Percentiles rank a stretch among this genome's conserved stretches.
Conservation (phyloP, 2,888 invertebrate species). For the Melinaea marsaeus region DNA sequence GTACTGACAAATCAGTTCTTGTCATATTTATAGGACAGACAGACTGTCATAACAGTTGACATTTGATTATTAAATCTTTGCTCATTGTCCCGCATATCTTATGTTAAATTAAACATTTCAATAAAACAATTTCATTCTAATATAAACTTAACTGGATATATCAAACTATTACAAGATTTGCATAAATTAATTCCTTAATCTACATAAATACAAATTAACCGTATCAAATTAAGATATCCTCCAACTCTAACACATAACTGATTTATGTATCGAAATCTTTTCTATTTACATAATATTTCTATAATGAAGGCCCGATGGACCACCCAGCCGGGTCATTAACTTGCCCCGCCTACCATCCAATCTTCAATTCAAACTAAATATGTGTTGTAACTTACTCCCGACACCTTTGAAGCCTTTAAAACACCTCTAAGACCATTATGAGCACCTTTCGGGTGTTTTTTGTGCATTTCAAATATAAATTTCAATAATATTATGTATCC, state of each 20-base stretch:
- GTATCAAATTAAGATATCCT: conserved; percentile 4
- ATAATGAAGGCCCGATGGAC: conserved; percentile 39
- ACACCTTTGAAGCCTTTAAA: conserved; percentile 21
- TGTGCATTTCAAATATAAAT: neutral
- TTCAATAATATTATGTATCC: neutral
- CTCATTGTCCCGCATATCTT: conserved; percentile 19
- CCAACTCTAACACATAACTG: conserved; percentile 3
- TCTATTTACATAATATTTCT: conserved; percentile 23
- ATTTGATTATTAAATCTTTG: conserved; percentile 23
- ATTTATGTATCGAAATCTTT: conserved; percentile 6
- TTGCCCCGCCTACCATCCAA: conserved; percentile 58
- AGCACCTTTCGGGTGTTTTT: conserved; percentile 15
- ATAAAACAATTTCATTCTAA: neutral
- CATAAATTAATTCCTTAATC: neutral
- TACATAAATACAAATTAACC: neutral
- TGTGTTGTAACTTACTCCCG: conserved; percentile 37
- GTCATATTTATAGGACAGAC: conserved; percentile 51
- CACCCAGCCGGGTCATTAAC: conserved; percentile 63
- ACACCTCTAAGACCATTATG: conserved; percentile 23
- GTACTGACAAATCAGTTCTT: conserved; percentile 50
- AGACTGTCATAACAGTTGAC: conserved; percentile 19
- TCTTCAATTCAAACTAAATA: conserved; percentile 64
- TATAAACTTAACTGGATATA: neutral
- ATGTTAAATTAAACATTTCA: conserved; percentile 44
- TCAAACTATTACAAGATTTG: neutral